Evolutionary conservation across 1,140 invertebrate genomes (phyloP).

Genomic region (Drosophila equinoxialis): DNA sequence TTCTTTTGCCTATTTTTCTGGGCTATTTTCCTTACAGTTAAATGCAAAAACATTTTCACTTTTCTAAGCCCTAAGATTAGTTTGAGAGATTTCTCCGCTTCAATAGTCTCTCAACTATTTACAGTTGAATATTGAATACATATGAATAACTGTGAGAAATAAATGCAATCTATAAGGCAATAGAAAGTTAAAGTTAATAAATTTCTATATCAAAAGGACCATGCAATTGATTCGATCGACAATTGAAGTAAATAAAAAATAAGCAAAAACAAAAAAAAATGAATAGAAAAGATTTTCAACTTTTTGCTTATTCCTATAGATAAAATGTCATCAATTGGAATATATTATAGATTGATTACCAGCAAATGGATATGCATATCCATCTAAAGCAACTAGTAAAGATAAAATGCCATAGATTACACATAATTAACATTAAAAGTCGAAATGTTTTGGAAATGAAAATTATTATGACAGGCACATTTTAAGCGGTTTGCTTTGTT

Average conservation of each 20-base stretch:
- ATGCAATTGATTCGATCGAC: too few relatives aligned
- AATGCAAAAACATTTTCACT: constrained; percentile 47
- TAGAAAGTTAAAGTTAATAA: too few relatives aligned
- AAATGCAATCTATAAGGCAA: too few relatives aligned
- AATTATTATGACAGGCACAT: constrained; percentile 11
- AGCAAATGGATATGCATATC: too few relatives aligned
- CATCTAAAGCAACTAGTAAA: not conserved
- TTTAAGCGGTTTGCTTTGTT: constrained; percentile 7
- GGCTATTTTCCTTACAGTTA: constrained; percentile 33
- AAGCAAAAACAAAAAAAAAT: too few relatives aligned
- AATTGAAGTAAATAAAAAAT: too few relatives aligned
- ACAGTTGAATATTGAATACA: not conserved
- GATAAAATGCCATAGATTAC: not conserved
- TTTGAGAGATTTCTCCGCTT: constrained; percentile 7
- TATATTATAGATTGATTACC: not conserved
- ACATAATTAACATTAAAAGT: constrained; percentile 9
- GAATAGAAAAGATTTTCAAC: too few relatives aligned
- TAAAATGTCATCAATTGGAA: too few relatives aligned
- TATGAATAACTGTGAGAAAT: too few relatives aligned
- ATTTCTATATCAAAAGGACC: too few relatives aligned
- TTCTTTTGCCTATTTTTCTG: constrained; percentile 14
- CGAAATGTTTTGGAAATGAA: constrained; percentile 5
- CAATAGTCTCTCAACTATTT: constrained; percentile 5
- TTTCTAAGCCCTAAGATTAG: constrained; percentile 34
- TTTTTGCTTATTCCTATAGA: too few relatives aligned